Evolutionary conservation across 2,888 invertebrate species (phyloP), one percentile per base, ranked within the genome.

Genomic region (Tipula helvola): DNA sequence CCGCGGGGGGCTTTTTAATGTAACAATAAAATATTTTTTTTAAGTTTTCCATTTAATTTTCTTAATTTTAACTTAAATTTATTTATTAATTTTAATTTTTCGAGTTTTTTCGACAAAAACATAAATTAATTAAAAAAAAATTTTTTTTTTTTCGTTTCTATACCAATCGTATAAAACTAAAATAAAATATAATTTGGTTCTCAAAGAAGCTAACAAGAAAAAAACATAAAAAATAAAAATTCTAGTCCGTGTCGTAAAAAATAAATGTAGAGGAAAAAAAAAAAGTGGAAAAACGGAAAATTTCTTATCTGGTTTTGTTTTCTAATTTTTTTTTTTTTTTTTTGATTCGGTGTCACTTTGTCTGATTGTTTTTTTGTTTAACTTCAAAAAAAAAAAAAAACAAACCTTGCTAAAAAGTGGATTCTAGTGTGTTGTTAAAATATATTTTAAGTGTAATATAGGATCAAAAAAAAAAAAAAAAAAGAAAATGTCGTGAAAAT

Each of bases 1-100:
- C 71, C 71, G 71, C 71, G 71, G 71, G 71, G 71, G 71, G 71
- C 71, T 71, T 71, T 71, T 71, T 71, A 71, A 71, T 71, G 71
- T 71, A 71, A 71, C 71, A 71, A 71, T 71, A 71, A 71, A 71
- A 2, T n/a, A n/a, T 71, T 71, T 71, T 71, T 52, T 71, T 71
- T 71, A 71, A 71, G 71, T 71, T 71, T 71, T 71, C 71, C 71
- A 71, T 71, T 71, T 71, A 71, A 71, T 71, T 71, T 71, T 28
- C 71, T 71, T 71, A 71, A 71, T 71, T 71, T 71, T 71, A n/a
- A 16, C 52, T 52, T 71, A 71, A 71, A 71, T 71, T 71, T 71
- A 71, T 28, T 71, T 71, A 71, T 71, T 71, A 28, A 18, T 71
- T 57, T 18, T 71, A 71, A 71, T 71, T 71, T 71, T 71, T 71